Evolutionary conservation across 2,113 vertebrate species (phyloP).

Genomic region (Megatriorchis doriae): DNA sequence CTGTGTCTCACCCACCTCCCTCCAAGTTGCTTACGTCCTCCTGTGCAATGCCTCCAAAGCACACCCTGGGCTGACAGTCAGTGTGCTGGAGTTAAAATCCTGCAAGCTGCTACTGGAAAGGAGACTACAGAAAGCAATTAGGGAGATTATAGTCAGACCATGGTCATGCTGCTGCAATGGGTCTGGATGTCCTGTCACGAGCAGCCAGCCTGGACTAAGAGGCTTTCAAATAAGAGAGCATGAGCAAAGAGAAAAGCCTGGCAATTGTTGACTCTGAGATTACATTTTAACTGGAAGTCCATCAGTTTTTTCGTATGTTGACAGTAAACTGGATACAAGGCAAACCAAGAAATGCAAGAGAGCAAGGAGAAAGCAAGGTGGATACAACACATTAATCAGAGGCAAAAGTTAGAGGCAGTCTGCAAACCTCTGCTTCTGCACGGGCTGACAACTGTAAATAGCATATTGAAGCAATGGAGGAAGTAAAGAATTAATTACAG

Average conservation of each 20-base stretch:
- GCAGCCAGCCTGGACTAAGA: not conserved
- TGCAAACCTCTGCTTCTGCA: conserved; percentile 20
- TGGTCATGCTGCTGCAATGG: not conserved
- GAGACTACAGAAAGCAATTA: not conserved
- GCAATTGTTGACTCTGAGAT: not conserved
- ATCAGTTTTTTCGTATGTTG: not conserved
- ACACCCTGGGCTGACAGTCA: not conserved
- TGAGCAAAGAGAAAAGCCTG: not conserved
- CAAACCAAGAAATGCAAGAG: not conserved
- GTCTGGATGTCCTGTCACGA: not conserved
- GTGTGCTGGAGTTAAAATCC: not conserved
- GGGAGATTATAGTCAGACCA: not conserved
- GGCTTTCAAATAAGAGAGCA: not conserved
- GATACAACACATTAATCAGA: not conserved
- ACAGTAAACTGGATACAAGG: not conserved
- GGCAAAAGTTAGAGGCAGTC: conserved; percentile 17
- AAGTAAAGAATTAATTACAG: conserved; percentile 62
- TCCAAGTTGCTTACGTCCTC: not conserved
- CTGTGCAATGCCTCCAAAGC: not conserved
- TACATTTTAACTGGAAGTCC: not conserved
- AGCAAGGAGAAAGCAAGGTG: not conserved
- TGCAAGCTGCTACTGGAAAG: not conserved
- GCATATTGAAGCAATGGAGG: conserved; percentile 29
- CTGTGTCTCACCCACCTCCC: not conserved
- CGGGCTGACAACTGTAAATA: not conserved